Percentiles rank a stretch among this genome's conserved stretches.
phyloP scores from a whole-genome alignment of 2,888 invertebrate genomes.

The Colletes collaris region DNA sequence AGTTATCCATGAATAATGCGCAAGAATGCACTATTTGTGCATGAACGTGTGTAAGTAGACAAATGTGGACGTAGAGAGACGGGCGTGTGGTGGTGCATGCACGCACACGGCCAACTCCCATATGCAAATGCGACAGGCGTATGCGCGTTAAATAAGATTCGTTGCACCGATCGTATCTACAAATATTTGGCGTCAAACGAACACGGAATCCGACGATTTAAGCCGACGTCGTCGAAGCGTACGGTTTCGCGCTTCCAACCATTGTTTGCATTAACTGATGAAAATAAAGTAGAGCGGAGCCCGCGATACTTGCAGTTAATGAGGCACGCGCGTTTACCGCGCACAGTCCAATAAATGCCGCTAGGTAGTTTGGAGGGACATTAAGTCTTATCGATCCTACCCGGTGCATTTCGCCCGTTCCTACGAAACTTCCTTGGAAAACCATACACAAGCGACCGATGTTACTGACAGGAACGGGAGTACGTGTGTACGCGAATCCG shows the following conservation, averaged over 20 bases:
- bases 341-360: slow-evolving; percentile 32
- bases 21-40: slow-evolving; percentile 43
- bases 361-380: slow-evolving; percentile 13
- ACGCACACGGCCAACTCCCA: neutral
- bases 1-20: slow-evolving; percentile 41
- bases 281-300: slow-evolving; percentile 50
- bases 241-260: slow-evolving; percentile 28
- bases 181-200: slow-evolving; percentile 61
- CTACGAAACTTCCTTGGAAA: slow-evolving; percentile 29
- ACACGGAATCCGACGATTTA: slow-evolving; percentile 44
- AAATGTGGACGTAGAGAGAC: slow-evolving; percentile 3
- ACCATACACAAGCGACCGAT: slow-evolving; percentile 20
- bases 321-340: slow-evolving; percentile 16
- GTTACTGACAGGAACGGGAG: slow-evolving; percentile 17
- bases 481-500: slow-evolving; percentile 13
- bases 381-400: slow-evolving; percentile 45
- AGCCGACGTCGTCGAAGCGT: slow-evolving; percentile 23
- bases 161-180: slow-evolving; percentile 55
- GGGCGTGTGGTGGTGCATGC: neutral
- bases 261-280: slow-evolving; percentile 56
- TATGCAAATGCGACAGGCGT: slow-evolving; percentile 46
- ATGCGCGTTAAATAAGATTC: slow-evolving; percentile 61
- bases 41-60: neutral
- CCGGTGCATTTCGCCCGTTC: slow-evolving; percentile 13
- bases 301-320: slow-evolving; percentile 34